Evolutionary conservation across 1,140 invertebrate genomes (phyloP).

Genomic region (Aphelinus atriplicis): DNA sequence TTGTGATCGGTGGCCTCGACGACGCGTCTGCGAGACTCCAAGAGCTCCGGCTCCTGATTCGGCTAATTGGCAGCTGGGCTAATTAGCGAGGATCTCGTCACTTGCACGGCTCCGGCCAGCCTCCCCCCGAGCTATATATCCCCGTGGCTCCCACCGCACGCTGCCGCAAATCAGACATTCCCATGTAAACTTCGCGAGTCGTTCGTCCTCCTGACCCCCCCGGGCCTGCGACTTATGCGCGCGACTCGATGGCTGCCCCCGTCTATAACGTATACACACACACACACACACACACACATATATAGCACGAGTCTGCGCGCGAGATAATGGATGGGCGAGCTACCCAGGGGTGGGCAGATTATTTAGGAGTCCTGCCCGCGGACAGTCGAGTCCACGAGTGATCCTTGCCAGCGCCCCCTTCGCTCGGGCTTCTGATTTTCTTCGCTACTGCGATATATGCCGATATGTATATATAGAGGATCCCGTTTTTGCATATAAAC

Average conservation of each 20-base stretch:
- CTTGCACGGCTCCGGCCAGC: conserved; percentile 41
- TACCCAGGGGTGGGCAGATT: conserved; percentile 5
- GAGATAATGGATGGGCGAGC: conserved; percentile 16
- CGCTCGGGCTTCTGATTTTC: too few relatives aligned
- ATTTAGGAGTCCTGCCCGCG: conserved; percentile 26
- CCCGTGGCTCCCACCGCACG: conserved; percentile 7
- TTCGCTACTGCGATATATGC: too few relatives aligned
- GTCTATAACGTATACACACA: neutral
- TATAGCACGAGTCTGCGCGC: neutral
- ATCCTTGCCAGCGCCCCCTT: too few relatives aligned
- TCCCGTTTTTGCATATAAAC: too few relatives aligned
- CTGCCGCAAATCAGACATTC: conserved; percentile 56
- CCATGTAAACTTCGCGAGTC: conserved; percentile 57
- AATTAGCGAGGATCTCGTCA: conserved; percentile 55
- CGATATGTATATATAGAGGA: too few relatives aligned
- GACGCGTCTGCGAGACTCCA: neutral
- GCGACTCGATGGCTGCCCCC: neutral
- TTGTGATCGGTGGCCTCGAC: conserved; percentile 22
- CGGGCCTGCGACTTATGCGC: conserved; percentile 39
- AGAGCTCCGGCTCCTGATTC: conserved; percentile 38
- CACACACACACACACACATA: neutral
- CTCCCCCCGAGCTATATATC: conserved; percentile 11
- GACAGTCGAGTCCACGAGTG: conserved; percentile 2
- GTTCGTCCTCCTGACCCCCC: conserved; percentile 32
- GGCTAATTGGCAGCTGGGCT: conserved; percentile 52